Percentiles rank a stretch among this genome's conserved stretches.
These are phyloP conservation scores for Microctenopoma stevenorrisi DNA, from an alignment of 2,797 vertebrate species.

Conservation along the genomic window DNA sequence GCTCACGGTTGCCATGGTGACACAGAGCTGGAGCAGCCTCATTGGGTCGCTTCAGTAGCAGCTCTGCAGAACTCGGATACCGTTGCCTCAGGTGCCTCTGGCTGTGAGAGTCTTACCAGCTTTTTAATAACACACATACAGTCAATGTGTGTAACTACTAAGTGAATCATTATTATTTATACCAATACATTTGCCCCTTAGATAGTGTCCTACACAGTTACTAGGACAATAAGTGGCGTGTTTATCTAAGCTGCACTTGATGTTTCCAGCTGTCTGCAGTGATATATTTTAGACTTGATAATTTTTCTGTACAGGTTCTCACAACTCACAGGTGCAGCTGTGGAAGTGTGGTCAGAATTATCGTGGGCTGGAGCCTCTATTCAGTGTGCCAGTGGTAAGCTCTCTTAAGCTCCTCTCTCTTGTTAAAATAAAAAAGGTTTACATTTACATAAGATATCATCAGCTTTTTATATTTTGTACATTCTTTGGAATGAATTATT, in stretches of 20 bases:
- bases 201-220: not conserved
- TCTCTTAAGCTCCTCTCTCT: not conserved
- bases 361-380: conserved; percentile 86
- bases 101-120: conserved; percentile 71
- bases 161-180: not conserved
- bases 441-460: not conserved
- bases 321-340: conserved; percentile 87
- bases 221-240: not conserved
- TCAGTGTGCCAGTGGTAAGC: conserved; percentile 91
- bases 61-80: conserved; percentile 93
- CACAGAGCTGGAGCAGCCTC: conserved; percentile 87
- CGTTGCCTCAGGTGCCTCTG: conserved; percentile 90
- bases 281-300: not conserved
- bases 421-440: not conserved
- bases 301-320: conserved; percentile 85
- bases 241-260: not conserved
- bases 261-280: not conserved
- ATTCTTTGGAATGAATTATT: not conserved
- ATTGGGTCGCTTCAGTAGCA: conserved; percentile 91
- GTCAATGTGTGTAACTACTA: not conserved
- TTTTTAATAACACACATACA: conserved; percentile 13
- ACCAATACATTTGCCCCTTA: not conserved
- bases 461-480: not conserved
- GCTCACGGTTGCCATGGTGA: conserved; percentile 87
- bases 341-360: conserved; percentile 92